Evolutionary conservation across 2,797 vertebrate genomes (phyloP).

Genomic region (Psittacula echo): DNA sequence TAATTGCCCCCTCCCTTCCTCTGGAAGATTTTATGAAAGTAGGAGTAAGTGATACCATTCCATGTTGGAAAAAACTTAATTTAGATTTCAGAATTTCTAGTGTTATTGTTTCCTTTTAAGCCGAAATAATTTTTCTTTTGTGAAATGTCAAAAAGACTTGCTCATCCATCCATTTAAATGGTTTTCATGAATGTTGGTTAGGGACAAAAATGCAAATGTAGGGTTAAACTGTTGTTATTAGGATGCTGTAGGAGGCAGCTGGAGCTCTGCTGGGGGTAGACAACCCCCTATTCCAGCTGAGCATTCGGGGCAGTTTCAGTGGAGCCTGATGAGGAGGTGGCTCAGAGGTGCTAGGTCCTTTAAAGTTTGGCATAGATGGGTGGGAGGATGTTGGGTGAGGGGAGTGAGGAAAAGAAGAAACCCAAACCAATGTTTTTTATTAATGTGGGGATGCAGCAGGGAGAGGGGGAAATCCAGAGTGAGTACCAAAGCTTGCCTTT

Average conservation of each 20-base stretch:
- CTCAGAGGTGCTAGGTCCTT: background rate
- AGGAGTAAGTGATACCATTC: background rate
- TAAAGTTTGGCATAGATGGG: background rate
- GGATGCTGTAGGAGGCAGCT: background rate
- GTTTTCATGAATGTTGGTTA: background rate
- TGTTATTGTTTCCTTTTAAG: background rate
- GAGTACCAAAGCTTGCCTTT: background rate
- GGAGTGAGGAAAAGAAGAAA: background rate
- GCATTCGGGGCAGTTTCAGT: rapidly evolving
- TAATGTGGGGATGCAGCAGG: background rate
- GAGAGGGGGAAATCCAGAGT: background rate
- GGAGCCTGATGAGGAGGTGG: background rate
- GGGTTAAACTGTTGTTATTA: background rate
- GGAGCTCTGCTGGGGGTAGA: background rate
- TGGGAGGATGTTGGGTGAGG: background rate
- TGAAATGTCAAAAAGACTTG: background rate
- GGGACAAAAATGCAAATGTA: background rate
- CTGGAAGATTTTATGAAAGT: background rate
- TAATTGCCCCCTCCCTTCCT: background rate
- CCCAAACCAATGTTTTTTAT: rapidly evolving
- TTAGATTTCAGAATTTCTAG: background rate
- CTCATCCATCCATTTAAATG: background rate
- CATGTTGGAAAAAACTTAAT: background rate
- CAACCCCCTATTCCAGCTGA: background rate
- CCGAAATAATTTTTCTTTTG: background rate